Evolutionary conservation across 2,113 vertebrate genomes (phyloP).

Genomic region (Zosterops borbonicus): DNA sequence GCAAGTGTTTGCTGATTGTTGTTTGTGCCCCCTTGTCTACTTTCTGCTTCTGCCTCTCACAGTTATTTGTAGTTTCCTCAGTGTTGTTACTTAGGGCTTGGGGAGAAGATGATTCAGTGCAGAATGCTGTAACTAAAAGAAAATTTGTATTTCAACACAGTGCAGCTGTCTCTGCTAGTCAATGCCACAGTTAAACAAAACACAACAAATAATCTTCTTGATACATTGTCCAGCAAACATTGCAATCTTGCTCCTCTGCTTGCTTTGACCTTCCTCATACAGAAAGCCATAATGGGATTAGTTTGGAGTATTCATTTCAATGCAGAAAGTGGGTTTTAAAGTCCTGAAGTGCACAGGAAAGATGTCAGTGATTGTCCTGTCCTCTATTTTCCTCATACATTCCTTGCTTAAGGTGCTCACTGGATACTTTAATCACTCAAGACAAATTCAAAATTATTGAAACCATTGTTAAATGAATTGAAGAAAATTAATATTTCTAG

Average conservation of each 20-base stretch:
- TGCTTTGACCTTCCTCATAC: background rate
- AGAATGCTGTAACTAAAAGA: slow-evolving; percentile 62
- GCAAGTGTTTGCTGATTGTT: slow-evolving; percentile 47
- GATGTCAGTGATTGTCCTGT: background rate
- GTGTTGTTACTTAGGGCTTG: background rate
- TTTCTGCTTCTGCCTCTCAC: slow-evolving; percentile 59
- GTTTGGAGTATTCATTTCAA: background rate
- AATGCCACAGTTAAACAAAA: background rate
- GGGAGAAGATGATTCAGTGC: slow-evolving; percentile 53
- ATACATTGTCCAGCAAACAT: background rate
- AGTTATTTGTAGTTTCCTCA: slow-evolving; percentile 52
- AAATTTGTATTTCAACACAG: background rate
- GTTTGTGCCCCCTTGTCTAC: slow-evolving; percentile 41
- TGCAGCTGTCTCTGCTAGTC: background rate
- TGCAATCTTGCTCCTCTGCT: background rate
- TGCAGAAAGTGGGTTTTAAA: background rate
- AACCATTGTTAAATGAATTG: background rate
- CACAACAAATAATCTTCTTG: background rate
- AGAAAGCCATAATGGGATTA: background rate
- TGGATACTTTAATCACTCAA: background rate
- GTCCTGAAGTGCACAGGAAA: background rate
- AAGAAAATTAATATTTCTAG: background rate
- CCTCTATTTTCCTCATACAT: background rate
- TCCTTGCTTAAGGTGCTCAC: background rate
- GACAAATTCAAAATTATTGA: background rate